Base-by-base conservation (phyloP, 2,888 invertebrate species). In the Osedax fenrisi region DNA sequence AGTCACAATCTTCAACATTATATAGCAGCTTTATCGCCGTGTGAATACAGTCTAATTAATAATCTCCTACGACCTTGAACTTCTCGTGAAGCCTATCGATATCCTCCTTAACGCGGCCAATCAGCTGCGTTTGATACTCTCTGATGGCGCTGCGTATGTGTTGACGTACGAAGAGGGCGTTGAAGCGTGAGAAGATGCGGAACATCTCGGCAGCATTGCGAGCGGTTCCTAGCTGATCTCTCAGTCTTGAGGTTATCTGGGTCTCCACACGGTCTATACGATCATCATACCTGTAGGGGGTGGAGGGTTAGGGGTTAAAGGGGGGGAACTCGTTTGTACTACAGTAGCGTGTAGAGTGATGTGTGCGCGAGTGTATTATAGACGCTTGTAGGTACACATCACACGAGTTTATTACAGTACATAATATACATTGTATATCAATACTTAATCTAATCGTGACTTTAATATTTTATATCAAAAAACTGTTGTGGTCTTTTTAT, bases 121-220 rank as follows among this genome's bases (percentile, higher is more conserved):
- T 98, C 74, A 99, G 88, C 84, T 98, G 96, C 0, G 97, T 96
- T 86, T 99, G 98, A 85, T 98, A 98, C 86, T 98, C 98, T 66
- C 97, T 88, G 79, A 99, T 99, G 25, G 98, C 98, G 67, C 98
- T 97, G 73, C 96, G 89, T 83, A 99, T 99, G 85, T 98, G 97
- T 1, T 96, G 97, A 5, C 98, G 89, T 10, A 99, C 95, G 86
- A 99, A 98, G 72, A 99, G 87, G 0, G 97, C 97, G 86, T 99
- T 99, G 87, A 97, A 99, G 22, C 97, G 90, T 0, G 95, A 95
- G 86, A 88, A 88, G 81, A 98, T 98, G 75, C 95, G 89, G 87
- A 99, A 99, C 98, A 99, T 99, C 79, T 99, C 98, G 84, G 97
- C 97, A 23, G 98, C 98, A 86, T 97, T 97, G 86, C 95, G 95